phyloP scores from a whole-genome alignment of 2,113 vertebrate genomes.

The Rhinoptilus africanus region DNA sequence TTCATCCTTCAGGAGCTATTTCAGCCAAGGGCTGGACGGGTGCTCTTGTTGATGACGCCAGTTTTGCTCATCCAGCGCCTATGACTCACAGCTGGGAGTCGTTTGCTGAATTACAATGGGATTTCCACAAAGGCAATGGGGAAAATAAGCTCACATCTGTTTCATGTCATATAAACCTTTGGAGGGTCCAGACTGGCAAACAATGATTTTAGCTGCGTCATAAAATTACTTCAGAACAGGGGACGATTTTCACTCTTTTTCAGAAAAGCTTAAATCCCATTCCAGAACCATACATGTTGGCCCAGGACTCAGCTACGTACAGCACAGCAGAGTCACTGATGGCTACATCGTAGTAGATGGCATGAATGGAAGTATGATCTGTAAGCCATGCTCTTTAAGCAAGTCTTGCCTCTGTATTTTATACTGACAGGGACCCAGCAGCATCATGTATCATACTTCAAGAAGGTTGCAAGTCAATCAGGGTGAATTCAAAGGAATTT shows the following conservation, averaged over 20 bases:
- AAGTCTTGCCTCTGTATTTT: not conserved
- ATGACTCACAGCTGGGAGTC: not conserved
- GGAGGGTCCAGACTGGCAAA: not conserved
- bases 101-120: not conserved
- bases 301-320: not conserved
- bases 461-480: not conserved
- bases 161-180: not conserved
- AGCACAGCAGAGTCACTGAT: not conserved
- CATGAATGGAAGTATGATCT: not conserved
- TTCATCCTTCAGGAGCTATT: not conserved
- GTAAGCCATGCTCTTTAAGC: not conserved
- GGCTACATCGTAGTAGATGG: not conserved
- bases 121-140: not conserved
- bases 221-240: not conserved
- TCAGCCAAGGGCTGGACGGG: not conserved
- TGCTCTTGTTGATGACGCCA: not conserved
- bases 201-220: accelerated
- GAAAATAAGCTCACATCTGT: not conserved
- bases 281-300: not conserved
- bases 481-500: not conserved
- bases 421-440: not conserved
- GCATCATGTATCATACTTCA: not conserved
- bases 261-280: not conserved
- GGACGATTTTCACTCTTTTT: accelerated
- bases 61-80: not conserved